These are phyloP conservation scores for Silvanus unidentatus DNA, from an alignment of 2,888 invertebrate genomes.

Conservation along the genomic window DNA sequence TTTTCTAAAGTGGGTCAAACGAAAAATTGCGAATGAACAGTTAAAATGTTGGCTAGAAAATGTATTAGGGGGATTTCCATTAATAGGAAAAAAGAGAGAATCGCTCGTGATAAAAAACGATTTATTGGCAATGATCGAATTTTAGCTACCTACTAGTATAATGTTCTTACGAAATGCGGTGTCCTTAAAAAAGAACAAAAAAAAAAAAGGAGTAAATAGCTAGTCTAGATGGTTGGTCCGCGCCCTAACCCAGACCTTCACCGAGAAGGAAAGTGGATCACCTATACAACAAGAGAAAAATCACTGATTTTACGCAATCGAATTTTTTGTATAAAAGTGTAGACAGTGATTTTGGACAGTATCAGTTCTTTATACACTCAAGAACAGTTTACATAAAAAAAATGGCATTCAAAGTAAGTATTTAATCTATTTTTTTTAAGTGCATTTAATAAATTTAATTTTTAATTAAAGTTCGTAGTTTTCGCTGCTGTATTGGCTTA, in stretches of 20 bases:
- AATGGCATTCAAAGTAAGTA: constrained; percentile 37
- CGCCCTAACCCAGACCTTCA: constrained; percentile 40
- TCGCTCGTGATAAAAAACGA: no score
- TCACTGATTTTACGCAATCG: constrained; percentile 7
- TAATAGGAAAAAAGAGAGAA: no score
- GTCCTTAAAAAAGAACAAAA: no score
- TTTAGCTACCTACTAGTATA: no score
- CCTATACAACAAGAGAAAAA: background rate
- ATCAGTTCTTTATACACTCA: constrained; percentile 30
- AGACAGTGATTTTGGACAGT: constrained; percentile 18
- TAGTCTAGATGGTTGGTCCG: background rate
- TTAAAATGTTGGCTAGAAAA: no score
- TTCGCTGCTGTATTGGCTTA: constrained; percentile 55
- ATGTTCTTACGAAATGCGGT: no score
- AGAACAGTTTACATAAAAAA: constrained; percentile 22
- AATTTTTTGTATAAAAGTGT: constrained; percentile 29
- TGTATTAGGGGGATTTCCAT: no score
- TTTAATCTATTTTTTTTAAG: background rate
- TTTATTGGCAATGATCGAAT: no score
- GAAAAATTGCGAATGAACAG: no score
- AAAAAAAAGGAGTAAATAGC: no score
- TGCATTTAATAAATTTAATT: background rate
- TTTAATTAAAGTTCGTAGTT: constrained; percentile 46
- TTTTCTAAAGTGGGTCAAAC: no score
- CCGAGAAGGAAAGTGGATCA: constrained; percentile 40